phyloP scores from a whole-genome alignment of 2,888 invertebrate species.

The Stenurella melanura region DNA sequence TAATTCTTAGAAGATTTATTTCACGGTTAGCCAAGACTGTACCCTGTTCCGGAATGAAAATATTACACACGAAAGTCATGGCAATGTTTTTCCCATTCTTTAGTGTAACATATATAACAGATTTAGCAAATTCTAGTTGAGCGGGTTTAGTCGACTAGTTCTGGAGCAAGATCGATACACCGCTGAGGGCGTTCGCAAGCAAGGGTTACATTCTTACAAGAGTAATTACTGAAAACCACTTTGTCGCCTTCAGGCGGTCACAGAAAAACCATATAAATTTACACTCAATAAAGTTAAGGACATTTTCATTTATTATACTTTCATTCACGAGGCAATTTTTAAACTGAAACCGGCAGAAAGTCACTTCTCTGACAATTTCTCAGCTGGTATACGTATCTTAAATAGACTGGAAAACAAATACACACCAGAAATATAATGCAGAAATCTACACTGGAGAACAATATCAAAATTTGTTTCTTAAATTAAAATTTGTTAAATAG shows the following conservation, averaged over 20 bases:
- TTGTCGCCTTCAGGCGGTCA: constrained; percentile 58
- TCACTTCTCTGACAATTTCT: constrained; percentile 2
- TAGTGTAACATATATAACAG: constrained; percentile 24
- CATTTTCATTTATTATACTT: constrained; percentile 53
- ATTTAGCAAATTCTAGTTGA: constrained; percentile 31
- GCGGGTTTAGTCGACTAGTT: constrained; percentile 4
- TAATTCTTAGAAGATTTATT: constrained; percentile 10
- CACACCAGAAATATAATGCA: too few species aligned
- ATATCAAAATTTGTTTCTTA: too few species aligned
- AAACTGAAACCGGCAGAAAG: constrained; percentile 9
- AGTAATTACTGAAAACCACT: constrained; percentile 63
- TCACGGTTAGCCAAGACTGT: constrained; percentile 15
- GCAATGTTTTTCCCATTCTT: constrained; percentile 27
- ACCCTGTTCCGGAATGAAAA: constrained; percentile 18
- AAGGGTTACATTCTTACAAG: constrained; percentile 62
- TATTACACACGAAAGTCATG: constrained; percentile 31
- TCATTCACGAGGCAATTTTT: constrained; percentile 33
- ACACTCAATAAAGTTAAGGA: constrained; percentile 56
- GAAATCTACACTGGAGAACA: too few species aligned
- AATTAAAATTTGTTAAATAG: too few species aligned
- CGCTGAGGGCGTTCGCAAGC: constrained; percentile 56
- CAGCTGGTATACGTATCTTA: not conserved
- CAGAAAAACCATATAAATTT: constrained; percentile 58
- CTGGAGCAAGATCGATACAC: constrained; percentile 55
- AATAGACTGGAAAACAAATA: not conserved